Base-by-base conservation (phyloP, 2,113 vertebrate species). In the Lichenostomus cassidix region DNA sequence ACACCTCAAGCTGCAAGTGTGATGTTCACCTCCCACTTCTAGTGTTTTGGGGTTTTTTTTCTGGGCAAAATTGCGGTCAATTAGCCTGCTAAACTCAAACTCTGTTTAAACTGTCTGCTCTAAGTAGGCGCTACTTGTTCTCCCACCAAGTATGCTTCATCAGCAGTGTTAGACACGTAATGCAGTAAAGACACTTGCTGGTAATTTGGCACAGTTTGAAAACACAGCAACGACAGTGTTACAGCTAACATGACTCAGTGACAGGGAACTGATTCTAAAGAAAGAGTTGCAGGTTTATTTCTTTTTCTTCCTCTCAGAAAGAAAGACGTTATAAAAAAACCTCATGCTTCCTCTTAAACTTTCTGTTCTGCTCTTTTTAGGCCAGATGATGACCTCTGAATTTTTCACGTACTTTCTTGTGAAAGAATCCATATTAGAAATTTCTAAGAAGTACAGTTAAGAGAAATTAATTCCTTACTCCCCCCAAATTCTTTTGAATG, bases 171-270 rank as follows among this genome's bases (percentile, higher is more conserved):
- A 97, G 97, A 98, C 97, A 96, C 95, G 97, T 97, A 96, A 97
- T 96, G 93, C 96, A 98, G 97, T 97, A 98, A 99, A 99, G 99
- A 99, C 99, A 99, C 99, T 98, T 98, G 98, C 98, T 99, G 99
- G 98, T 98, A 98, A 97, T 98, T 98, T 99, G 99, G 99, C 99
- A 99, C 98, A 97, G 97, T 98, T 98, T 92, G 98, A 97, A 97
- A 98, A 96, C 95, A 96, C 84, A 96, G 83, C 93, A 64, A 94
- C 9, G 5, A 94, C 95, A 95, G 74, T 53, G 77, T 76, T 92
- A 95, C 74, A 95, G 90, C 74, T 89, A 94, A 89, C 76, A 9
- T 80, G 85, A 95, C 82, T 95, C 94, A 95, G 86, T 77, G 90
- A 90, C 41, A 83, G 91, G 90, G 92, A 97, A 95, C 87, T 96